A percentile compares a stretch with the other conserved stretches of the same genome.
These are phyloP conservation scores for Philaethria dido DNA, from an alignment of 2,888 invertebrate species.

Conservation along the genomic window DNA sequence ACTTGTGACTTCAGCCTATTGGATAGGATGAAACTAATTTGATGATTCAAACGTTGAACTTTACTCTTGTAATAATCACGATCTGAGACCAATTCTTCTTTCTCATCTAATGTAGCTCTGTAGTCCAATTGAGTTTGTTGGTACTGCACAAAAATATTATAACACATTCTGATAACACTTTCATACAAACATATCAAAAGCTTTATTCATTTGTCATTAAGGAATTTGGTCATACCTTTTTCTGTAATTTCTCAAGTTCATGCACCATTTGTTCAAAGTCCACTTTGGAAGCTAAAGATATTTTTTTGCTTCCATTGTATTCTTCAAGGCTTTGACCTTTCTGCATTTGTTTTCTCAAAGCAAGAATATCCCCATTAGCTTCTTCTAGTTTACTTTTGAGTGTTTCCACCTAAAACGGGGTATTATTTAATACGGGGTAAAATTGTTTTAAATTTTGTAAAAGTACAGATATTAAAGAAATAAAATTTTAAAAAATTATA, in stretches of 20 bases:
- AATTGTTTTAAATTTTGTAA: too few species aligned
- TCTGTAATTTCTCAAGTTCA: constrained; percentile 86
- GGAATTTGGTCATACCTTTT: constrained; percentile 76
- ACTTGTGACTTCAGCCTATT: constrained; percentile 72
- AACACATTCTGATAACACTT: not conserved
- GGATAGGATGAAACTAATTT: constrained; percentile 85
- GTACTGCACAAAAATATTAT: constrained; percentile 74
- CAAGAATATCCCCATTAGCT: constrained; percentile 87
- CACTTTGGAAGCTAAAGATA: constrained; percentile 51
- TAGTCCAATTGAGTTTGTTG: constrained; percentile 90
- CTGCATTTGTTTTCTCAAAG: constrained; percentile 81
- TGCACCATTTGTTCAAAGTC: constrained; percentile 88
- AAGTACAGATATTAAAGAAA: not conserved
- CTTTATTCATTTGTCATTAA: not conserved
- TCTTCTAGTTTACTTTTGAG: constrained; percentile 88
- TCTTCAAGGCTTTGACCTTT: constrained; percentile 55
- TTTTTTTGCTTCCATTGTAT: constrained; percentile 47
- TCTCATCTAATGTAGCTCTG: constrained; percentile 91
- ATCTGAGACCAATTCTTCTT: constrained; percentile 91
- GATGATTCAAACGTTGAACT: constrained; percentile 91
- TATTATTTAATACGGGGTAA: too few species aligned
- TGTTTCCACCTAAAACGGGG: constrained; percentile 83
- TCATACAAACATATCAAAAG: not conserved
- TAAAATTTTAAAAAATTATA: not conserved
- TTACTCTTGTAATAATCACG: constrained; percentile 93